Base-by-base conservation (phyloP, 1,140 invertebrate genomes). In the Nylanderia fulva region DNA sequence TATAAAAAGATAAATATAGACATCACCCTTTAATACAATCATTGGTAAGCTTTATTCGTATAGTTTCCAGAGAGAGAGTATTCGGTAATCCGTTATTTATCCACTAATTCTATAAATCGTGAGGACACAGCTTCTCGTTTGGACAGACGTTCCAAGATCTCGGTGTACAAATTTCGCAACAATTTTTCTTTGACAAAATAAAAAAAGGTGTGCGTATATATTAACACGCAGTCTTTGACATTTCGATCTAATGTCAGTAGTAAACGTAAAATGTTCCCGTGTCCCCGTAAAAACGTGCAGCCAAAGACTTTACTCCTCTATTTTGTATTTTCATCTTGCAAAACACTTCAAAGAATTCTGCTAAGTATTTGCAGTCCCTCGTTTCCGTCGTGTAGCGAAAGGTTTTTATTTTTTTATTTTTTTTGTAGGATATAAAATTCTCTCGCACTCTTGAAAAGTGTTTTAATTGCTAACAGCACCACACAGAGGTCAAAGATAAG, bases 1-100 rank as follows among this genome's bases (percentile, higher is more conserved):
- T n/a, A 80, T 11, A 58, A 69, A 48, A 69, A 80, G 64, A 80
- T 82, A 80, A 80, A 63, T 58, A 88, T 58, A 88, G 85, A 64
- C 79, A 85, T 83, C 64, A 86, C 63, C 83, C 45, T 86, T 72
- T 79, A 68, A 88, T 94, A 94, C 92, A 93, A 93, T 94, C 90
- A 94, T 93, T 93, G 93, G 92, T 93, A 94, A 93, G 93, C 92
- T 92, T 94, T 94, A 94, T 94, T 94, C 90, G 87, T 93, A 93
- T 93, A 92, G 91, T 92, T 93, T 91, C 91, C 90, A 91, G 93
- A 48, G 45, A 48, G 45, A 48, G 45, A 93, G 92, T 92, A 94
- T 92, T 93, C 88, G 92, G 79, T 93, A 92, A 92, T 91, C 90
- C 85, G 45, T 87, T 92, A 91, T 91, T 93, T 93, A 90, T 86